Conservation (phyloP, 2,888 invertebrate species). For the Dryomyza anilis region DNA sequence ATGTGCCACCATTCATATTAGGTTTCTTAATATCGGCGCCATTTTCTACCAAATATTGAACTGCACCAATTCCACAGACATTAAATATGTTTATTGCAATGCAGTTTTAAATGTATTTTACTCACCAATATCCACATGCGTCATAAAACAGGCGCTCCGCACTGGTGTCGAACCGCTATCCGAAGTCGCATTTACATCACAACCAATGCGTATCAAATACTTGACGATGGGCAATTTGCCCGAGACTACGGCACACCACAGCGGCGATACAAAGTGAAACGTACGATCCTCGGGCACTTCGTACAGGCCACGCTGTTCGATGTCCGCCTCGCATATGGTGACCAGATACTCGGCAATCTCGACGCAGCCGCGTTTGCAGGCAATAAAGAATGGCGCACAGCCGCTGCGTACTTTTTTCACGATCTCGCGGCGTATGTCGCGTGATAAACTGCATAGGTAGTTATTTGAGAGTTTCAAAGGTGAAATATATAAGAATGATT, state of each 20-base stretch:
- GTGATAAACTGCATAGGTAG: slow-evolving; percentile 62
- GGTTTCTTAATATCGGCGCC: slow-evolving; percentile 84
- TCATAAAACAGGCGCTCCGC: slow-evolving; percentile 92
- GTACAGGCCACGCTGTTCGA: slow-evolving; percentile 85
- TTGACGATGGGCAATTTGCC: slow-evolving; percentile 79
- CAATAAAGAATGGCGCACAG: slow-evolving; percentile 77
- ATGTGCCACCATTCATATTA: slow-evolving; percentile 91
- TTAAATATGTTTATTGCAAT: not conserved
- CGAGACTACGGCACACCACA: slow-evolving; percentile 92
- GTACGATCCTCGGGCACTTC: slow-evolving; percentile 81
- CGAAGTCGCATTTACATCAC: slow-evolving; percentile 83
- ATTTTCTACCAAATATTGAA: slow-evolving; percentile 74
- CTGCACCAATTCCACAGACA: slow-evolving; percentile 59
- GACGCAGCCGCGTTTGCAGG: slow-evolving; percentile 72
- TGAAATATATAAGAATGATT: too few relatives aligned
- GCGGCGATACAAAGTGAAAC: slow-evolving; percentile 80
- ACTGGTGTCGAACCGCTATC: slow-evolving; percentile 90
- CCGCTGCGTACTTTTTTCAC: slow-evolving; percentile 74
- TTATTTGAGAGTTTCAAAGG: too few relatives aligned
- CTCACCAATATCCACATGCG: slow-evolving; percentile 73
- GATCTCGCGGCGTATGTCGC: slow-evolving; percentile 69
- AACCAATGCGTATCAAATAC: slow-evolving; percentile 76
- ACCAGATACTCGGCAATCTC: slow-evolving; percentile 87
- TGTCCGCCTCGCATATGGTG: slow-evolving; percentile 78
- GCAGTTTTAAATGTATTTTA: not conserved